Evolutionary conservation across 2,113 vertebrate genomes (phyloP).

Genomic region (Anthoscopus minutus): DNA sequence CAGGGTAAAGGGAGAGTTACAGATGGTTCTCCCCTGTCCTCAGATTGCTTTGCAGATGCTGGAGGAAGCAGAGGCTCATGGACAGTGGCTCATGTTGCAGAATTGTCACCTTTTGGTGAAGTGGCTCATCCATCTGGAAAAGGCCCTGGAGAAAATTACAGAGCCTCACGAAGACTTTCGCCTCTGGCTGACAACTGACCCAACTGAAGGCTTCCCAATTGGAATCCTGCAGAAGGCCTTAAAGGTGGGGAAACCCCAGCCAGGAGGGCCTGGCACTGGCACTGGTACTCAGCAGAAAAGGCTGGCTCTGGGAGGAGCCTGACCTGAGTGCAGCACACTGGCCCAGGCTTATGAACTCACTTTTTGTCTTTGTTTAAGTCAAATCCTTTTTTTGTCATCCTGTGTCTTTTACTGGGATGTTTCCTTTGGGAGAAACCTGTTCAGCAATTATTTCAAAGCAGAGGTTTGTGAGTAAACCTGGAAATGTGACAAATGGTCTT

Average conservation of each 20-base stretch:
- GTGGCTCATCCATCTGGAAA: slow-evolving; percentile 91
- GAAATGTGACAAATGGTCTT: background rate
- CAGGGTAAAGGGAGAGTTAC: background rate
- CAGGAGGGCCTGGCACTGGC: background rate
- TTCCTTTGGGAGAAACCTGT: background rate
- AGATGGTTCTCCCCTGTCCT: background rate
- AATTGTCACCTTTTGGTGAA: slow-evolving; percentile 92
- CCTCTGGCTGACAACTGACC: slow-evolving; percentile 96
- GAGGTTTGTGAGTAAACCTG: background rate
- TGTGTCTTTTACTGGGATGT: background rate
- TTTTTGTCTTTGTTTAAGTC: background rate
- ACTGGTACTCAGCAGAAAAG: background rate
- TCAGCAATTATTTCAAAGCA: background rate
- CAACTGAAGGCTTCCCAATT: slow-evolving; percentile 85
- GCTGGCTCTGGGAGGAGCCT: background rate
- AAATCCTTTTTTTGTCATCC: background rate
- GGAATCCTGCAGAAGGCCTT: slow-evolving; percentile 92
- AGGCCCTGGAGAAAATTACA: slow-evolving; percentile 82
- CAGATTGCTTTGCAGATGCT: slow-evolving; percentile 89
- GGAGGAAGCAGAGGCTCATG: slow-evolving; percentile 72
- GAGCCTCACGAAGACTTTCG: slow-evolving; percentile 87
- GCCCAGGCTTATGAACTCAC: background rate
- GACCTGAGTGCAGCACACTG: background rate
- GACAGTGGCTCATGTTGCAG: slow-evolving; percentile 95
- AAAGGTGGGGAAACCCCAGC: slow-evolving; percentile 67